phyloP scores from a whole-genome alignment of 2,113 vertebrate species.

The Esox niger region DNA sequence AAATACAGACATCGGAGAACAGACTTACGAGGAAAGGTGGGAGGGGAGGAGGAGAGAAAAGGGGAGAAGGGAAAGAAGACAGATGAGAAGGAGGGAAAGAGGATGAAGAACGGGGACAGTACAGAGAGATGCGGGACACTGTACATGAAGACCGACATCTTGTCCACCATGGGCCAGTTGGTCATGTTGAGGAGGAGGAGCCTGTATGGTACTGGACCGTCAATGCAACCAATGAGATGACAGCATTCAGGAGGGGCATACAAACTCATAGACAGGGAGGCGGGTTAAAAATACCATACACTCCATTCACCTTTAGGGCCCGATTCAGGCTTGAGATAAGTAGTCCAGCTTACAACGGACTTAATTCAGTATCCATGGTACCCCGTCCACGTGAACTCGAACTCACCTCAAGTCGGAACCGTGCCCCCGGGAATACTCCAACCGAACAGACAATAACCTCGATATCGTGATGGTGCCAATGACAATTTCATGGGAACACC shows the following conservation, averaged over 20 bases:
- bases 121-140: neutral
- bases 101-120: neutral
- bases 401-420: neutral
- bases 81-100: neutral
- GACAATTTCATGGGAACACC: no score
- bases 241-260: conserved; percentile 52
- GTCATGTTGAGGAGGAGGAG: conserved; percentile 49
- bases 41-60: neutral
- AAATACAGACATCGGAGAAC: neutral
- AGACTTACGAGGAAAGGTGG: neutral
- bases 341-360: neutral
- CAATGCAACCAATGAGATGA: conserved; percentile 37
- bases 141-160: conserved; percentile 15
- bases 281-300: conserved; percentile 30
- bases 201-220: conserved; percentile 42
- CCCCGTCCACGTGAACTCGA: neutral
- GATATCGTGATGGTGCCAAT: no score
- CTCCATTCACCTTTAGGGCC: conserved; percentile 33
- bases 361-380: neutral
- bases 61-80: neutral
- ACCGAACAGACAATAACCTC: no score
- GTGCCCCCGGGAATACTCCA: no score
- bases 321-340: neutral
- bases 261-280: conserved; percentile 21
- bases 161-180: conserved; percentile 23